These are phyloP conservation scores for Trochalopteron elliotii DNA, from an alignment of 2,113 vertebrate species.

Conservation along the genomic window DNA sequence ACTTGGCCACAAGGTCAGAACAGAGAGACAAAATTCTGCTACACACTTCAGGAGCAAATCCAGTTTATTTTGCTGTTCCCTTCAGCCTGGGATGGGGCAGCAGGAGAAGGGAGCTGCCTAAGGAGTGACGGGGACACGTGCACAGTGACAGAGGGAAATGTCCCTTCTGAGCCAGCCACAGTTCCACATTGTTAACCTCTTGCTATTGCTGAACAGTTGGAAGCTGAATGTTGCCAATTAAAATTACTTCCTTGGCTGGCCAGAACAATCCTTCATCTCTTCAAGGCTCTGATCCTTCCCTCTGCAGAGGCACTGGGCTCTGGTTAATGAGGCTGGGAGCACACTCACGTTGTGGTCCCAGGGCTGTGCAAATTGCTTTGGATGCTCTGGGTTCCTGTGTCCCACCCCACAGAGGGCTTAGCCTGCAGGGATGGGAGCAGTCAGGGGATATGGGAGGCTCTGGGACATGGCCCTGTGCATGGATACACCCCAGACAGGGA, in stretches of 20 bases:
- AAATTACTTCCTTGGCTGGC: slow-evolving; percentile 42
- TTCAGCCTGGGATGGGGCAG: background rate
- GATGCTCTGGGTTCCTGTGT: background rate
- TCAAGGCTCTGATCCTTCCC: background rate
- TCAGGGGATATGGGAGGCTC: background rate
- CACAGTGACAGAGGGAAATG: background rate
- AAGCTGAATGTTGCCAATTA: slow-evolving; percentile 45
- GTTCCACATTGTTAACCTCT: slow-evolving; percentile 48
- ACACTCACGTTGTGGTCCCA: background rate
- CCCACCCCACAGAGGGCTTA: background rate
- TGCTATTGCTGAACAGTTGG: slow-evolving; percentile 19
- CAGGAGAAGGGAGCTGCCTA: background rate
- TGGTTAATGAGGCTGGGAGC: background rate
- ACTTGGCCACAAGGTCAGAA: background rate
- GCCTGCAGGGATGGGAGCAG: background rate
- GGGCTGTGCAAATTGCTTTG: background rate
- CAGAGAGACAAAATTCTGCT: background rate
- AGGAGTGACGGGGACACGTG: background rate
- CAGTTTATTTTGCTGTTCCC: background rate
- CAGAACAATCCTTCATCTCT: slow-evolving; percentile 17
- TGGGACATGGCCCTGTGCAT: background rate
- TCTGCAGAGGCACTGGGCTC: background rate
- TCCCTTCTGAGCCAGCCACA: background rate
- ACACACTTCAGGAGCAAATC: background rate
- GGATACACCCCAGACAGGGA: background rate